These are phyloP conservation scores for Tenrec ecaudatus DNA, from an alignment of 2,113 vertebrate species.

Conservation along the genomic window DNA sequence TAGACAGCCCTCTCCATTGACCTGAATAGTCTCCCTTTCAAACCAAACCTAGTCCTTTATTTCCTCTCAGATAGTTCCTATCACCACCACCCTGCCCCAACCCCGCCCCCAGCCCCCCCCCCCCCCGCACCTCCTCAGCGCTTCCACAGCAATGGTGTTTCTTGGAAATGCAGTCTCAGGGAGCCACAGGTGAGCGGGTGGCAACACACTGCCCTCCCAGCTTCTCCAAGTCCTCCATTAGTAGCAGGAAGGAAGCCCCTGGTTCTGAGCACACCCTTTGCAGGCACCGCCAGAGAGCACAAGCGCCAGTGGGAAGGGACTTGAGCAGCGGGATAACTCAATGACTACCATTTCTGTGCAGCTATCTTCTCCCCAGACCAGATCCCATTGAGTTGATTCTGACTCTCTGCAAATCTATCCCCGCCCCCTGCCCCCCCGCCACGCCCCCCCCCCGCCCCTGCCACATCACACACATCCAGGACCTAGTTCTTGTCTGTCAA, in stretches of 20 bases:
- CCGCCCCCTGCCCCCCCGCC: too few species aligned
- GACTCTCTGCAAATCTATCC: background rate
- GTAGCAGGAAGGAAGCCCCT: background rate
- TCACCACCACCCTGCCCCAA: too few species aligned
- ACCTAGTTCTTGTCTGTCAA: background rate
- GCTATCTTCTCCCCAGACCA: background rate
- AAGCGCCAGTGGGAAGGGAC: accelerated
- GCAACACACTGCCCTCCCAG: accelerated
- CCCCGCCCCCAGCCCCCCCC: too few species aligned
- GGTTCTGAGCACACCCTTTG: background rate
- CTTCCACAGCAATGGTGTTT: background rate
- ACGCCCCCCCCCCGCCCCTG: too few species aligned
- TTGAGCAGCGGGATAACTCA: background rate
- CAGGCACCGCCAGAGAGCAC: background rate
- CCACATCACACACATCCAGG: background rate
- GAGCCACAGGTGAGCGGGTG: background rate
- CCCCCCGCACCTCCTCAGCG: background rate
- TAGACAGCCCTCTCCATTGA: background rate
- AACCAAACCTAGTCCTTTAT: background rate
- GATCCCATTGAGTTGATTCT: background rate
- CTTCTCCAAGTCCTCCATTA: background rate
- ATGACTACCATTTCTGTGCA: background rate
- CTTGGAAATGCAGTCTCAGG: background rate
- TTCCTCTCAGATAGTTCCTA: background rate
- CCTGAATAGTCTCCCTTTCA: background rate